These are phyloP conservation scores for Sebastolobus alascanus DNA, from an alignment of 2,797 vertebrate genomes.

Conservation along the genomic window DNA sequence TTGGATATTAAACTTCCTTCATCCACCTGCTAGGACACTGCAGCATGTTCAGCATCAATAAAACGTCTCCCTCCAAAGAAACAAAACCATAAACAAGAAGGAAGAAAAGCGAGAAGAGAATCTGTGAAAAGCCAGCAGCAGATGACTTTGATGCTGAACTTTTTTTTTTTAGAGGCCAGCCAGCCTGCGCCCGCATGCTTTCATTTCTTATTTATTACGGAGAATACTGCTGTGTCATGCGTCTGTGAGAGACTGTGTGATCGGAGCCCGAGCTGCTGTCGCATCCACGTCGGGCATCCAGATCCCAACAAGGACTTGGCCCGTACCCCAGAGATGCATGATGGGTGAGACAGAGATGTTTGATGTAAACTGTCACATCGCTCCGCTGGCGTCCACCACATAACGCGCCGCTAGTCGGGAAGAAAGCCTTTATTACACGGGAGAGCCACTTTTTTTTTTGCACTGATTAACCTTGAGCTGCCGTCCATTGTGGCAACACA, in stretches of 20 bases:
- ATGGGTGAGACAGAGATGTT: conserved; percentile 74
- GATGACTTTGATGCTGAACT: conserved; percentile 66
- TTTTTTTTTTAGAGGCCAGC: conserved; percentile 49
- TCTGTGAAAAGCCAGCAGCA: conserved; percentile 19
- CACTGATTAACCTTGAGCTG: conserved; percentile 73
- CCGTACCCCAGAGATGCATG: conserved; percentile 65
- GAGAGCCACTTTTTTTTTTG: conserved; percentile 1
- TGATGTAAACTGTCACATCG: conserved; percentile 76
- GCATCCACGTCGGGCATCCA: conserved; percentile 61
- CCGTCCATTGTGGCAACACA: conserved; percentile 30
- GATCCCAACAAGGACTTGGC: conserved; percentile 73
- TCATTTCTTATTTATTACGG: conserved; percentile 68
- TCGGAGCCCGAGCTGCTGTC: conserved; percentile 52
- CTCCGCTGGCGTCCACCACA: conserved; percentile 58
- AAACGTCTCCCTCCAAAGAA: conserved; percentile 20
- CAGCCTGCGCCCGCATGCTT: conserved; percentile 40
- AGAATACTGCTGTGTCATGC: conserved; percentile 71
- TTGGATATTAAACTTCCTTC: conserved; percentile 27
- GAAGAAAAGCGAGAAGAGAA: not conserved
- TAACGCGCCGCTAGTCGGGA: conserved; percentile 51
- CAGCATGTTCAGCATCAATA: conserved; percentile 46
- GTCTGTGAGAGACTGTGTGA: conserved; percentile 55
- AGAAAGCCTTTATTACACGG: conserved; percentile 25
- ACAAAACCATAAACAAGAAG: conserved; percentile 8
- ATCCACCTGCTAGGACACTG: conserved; percentile 29